Conservation (phyloP, 1,140 invertebrate species). For the Liolophura sinensis region DNA sequence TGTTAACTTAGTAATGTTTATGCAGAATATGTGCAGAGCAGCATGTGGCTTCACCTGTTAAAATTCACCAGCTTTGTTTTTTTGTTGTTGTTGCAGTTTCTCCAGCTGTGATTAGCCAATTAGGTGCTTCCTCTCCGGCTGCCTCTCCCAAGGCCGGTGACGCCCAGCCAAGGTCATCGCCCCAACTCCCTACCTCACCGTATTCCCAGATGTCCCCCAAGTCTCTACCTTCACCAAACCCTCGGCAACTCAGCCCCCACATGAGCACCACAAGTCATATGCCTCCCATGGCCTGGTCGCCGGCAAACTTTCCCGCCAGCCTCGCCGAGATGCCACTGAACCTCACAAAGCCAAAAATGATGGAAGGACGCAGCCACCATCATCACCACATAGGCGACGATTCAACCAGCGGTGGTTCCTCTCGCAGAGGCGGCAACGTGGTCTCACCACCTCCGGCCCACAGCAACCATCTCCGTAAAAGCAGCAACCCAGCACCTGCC, state of each 20-base stretch:
- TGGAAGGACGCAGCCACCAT: slow-evolving; percentile 26
- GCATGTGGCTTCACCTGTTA: no score
- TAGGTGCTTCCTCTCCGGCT: slow-evolving; percentile 27
- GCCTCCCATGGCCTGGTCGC: slow-evolving; percentile 3
- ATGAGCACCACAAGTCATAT: slow-evolving; percentile 12
- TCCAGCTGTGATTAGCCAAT: slow-evolving; percentile 24
- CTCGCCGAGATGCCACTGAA: slow-evolving; percentile 77
- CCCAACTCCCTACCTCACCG: slow-evolving; percentile 31
- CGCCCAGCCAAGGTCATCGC: slow-evolving; percentile 27
- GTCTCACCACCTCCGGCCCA: slow-evolving; percentile 44
- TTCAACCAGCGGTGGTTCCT: not conserved
- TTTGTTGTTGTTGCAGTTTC: slow-evolving; percentile 31
- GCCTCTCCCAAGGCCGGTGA: slow-evolving; percentile 30
- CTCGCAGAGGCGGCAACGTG: slow-evolving; percentile 19
- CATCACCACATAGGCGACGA: slow-evolving; percentile 9
- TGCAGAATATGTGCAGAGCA: no score
- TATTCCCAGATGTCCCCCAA: slow-evolving; percentile 31
- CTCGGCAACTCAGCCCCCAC: slow-evolving; percentile 24
- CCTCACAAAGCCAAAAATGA: slow-evolving; percentile 81
- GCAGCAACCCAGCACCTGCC: slow-evolving; percentile 14
- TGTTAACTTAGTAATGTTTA: not conserved
- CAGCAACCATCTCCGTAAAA: slow-evolving; percentile 33
- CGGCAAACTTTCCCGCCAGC: slow-evolving; percentile 1
- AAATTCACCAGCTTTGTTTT: slow-evolving; percentile 1
- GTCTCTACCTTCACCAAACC: slow-evolving; percentile 18